Evolutionary conservation across 92 coral and sea anemone genomes (phyloP).

Genomic region (Phenganax subtilis): DNA sequence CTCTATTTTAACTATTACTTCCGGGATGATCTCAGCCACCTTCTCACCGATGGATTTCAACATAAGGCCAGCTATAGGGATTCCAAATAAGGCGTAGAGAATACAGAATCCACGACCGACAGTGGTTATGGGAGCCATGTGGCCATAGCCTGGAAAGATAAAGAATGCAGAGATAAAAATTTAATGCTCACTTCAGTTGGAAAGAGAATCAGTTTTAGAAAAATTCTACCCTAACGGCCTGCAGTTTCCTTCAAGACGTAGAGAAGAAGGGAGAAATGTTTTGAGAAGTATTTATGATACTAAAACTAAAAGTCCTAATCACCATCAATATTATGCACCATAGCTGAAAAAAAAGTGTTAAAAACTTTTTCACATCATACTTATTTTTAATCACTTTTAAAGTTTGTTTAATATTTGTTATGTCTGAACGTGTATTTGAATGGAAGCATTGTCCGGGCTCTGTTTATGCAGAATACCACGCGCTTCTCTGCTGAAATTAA

Average conservation of each 20-base stretch:
- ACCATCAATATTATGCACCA: neutral
- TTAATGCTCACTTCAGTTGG: neutral
- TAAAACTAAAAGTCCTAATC: no score
- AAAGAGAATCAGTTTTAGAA: neutral
- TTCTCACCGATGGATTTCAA: slow-evolving; percentile 96
- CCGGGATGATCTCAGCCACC: slow-evolving; percentile 82
- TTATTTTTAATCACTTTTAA: neutral
- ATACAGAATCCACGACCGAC: slow-evolving; percentile 95
- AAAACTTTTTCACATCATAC: neutral
- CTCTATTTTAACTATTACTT: slow-evolving; percentile 67
- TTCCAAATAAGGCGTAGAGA: slow-evolving; percentile 95
- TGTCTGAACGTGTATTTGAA: neutral
- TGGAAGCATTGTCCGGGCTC: neutral
- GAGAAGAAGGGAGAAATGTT: no score
- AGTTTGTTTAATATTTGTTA: neutral
- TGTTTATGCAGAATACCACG: neutral
- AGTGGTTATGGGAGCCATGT: slow-evolving; percentile 90
- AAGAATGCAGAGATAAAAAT: neutral
- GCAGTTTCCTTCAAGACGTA: no score
- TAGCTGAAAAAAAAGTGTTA: neutral
- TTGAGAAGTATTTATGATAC: neutral
- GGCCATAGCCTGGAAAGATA: slow-evolving; percentile 68
- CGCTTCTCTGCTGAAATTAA: neutral
- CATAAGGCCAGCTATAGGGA: slow-evolving; percentile 97
- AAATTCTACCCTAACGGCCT: no score